phyloP scores from a whole-genome alignment of 2,113 vertebrate genomes.

The Tautogolabrus adspersus region DNA sequence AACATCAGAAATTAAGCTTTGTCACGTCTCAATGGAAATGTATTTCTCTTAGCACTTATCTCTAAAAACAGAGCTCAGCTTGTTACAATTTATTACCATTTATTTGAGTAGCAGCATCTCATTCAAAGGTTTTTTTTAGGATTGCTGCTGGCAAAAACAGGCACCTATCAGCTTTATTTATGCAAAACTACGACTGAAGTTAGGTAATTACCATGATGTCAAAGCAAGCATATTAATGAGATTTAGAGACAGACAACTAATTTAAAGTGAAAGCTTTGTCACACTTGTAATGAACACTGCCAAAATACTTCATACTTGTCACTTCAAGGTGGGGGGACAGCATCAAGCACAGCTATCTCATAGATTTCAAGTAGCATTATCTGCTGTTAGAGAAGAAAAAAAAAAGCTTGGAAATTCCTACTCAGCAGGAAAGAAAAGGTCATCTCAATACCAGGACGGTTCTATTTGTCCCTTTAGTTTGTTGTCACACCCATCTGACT shows the following conservation, averaged over 20 bases:
- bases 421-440: constrained; percentile 5
- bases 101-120: neutral
- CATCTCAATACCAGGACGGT: constrained; percentile 19
- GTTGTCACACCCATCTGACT: constrained; percentile 48
- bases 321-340: constrained; percentile 5
- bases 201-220: constrained; percentile 28
- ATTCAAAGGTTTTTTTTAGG: constrained; percentile 8
- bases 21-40: neutral
- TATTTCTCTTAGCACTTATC: constrained; percentile 19
- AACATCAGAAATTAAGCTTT: constrained; percentile 23
- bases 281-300: constrained; percentile 32
- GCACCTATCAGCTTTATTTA: neutral
- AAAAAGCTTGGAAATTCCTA: constrained; percentile 26
- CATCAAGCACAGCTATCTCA: constrained; percentile 25
- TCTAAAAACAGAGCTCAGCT: neutral
- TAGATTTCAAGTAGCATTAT: constrained; percentile 37
- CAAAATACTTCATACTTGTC: constrained; percentile 3
- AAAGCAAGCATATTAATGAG: constrained; percentile 20
- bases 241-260: constrained; percentile 41
- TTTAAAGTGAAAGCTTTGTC: constrained; percentile 41
- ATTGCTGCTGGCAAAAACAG: constrained; percentile 3
- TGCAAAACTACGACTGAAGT: constrained; percentile 2
- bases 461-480: constrained; percentile 43
- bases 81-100: constrained; percentile 14
- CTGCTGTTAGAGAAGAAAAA: constrained; percentile 1